These are phyloP conservation scores for Spondyliosoma cantharus DNA, from an alignment of 2,797 vertebrate genomes.

Conservation along the genomic window DNA sequence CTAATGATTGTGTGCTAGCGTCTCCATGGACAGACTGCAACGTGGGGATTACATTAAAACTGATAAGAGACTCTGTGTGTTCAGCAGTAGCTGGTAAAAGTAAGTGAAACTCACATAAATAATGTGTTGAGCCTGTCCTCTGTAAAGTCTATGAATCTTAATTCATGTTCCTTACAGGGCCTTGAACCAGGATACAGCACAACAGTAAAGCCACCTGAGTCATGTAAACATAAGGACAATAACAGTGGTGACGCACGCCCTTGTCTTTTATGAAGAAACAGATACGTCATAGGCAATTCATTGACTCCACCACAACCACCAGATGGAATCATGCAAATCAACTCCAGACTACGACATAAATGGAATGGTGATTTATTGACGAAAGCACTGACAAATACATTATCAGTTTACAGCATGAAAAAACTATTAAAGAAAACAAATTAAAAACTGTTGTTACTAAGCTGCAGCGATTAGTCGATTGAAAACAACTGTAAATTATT, in stretches of 20 bases:
- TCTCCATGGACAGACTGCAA: neutral
- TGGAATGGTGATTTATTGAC: conserved; percentile 37
- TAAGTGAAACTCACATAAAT: conserved; percentile 28
- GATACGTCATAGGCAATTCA: conserved; percentile 40
- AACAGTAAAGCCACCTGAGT: conserved; percentile 21
- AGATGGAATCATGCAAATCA: conserved; percentile 39
- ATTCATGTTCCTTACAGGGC: conserved; percentile 11
- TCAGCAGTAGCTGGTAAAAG: conserved; percentile 14
- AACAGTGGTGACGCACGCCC: conserved; percentile 42
- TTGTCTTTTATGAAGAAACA: conserved; percentile 38
- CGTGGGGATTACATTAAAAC: conserved; percentile 3
- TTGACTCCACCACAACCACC: conserved; percentile 10
- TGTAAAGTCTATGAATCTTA: neutral
- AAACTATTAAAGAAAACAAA: neutral
- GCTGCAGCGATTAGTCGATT: too few relatives aligned
- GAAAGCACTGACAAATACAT: conserved; percentile 11
- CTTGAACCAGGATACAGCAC: conserved; percentile 2
- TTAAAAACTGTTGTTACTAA: neutral
- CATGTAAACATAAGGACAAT: conserved; percentile 41
- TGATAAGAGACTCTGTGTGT: neutral
- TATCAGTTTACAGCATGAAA: neutral
- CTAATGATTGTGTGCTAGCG: conserved; percentile 13
- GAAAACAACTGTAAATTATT: too few relatives aligned
- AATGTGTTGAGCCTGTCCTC: neutral
- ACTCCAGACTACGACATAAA: conserved; percentile 5